Evolutionary conservation across 2,888 invertebrate species (phyloP).

Genomic region (Morpho achilles): DNA sequence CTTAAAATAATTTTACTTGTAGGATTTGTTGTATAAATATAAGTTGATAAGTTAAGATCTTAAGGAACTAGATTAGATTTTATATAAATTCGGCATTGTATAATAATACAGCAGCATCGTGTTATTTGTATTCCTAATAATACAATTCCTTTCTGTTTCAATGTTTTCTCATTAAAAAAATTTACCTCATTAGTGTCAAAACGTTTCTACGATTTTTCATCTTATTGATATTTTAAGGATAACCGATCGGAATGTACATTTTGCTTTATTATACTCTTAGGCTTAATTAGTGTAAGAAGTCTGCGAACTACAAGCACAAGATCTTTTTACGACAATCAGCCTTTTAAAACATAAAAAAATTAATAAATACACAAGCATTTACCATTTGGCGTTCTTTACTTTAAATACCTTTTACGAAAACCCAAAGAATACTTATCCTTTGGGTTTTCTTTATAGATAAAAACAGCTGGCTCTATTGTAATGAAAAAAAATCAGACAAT

Average conservation of each 20-base stretch:
- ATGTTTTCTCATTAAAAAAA: too few species aligned
- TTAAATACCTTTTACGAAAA: not conserved
- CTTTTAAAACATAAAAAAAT: not conserved
- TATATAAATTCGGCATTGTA: slow-evolving; percentile 5
- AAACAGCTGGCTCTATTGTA: too few species aligned
- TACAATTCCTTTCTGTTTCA: too few species aligned
- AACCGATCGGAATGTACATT: not conserved
- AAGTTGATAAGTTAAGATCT: slow-evolving; percentile 1
- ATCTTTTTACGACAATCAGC: slow-evolving; percentile 2
- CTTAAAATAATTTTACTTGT: not conserved
- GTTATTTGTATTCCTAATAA: not conserved
- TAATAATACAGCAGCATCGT: slow-evolving; percentile 1
- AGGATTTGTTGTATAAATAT: slow-evolving; percentile 7
- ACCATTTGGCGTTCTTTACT: not conserved
- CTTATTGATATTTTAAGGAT: not conserved
- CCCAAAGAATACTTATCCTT: too few species aligned
- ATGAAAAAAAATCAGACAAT: too few species aligned
- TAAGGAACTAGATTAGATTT: slow-evolving; percentile 8
- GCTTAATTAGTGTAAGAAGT: slow-evolving; percentile 3
- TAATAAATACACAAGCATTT: slow-evolving; percentile 4
- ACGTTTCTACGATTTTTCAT: too few species aligned
- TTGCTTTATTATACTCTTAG: slow-evolving; percentile 2
- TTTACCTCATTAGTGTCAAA: too few species aligned
- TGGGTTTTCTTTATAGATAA: too few species aligned
- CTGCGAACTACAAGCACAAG: slow-evolving; percentile 10